These are phyloP conservation scores for Semibalanus balanoides DNA, from an alignment of 1,140 invertebrate species.

Conservation along the genomic window DNA sequence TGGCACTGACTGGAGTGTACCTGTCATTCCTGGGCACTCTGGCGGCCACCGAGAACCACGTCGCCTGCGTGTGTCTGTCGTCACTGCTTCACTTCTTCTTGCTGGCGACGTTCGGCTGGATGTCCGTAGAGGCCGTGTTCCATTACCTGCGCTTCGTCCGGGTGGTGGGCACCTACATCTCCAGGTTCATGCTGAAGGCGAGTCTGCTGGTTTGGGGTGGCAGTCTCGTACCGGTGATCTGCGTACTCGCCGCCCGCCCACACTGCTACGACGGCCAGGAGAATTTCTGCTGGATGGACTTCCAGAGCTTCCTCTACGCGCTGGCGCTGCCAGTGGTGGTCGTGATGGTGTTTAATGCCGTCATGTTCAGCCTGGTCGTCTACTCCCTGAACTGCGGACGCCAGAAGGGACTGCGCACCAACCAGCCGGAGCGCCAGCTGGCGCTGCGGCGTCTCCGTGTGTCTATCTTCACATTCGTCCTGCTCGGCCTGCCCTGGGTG, in stretches of 20 bases:
- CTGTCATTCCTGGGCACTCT: conserved; percentile 21
- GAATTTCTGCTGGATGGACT: conserved; percentile 31
- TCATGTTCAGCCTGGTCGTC: conserved; percentile 30
- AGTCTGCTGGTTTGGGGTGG: conserved; percentile 31
- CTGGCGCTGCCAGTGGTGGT: conserved; percentile 30
- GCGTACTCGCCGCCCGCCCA: conserved; percentile 18
- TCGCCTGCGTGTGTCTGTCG: conserved; percentile 24
- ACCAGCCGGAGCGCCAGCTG: conserved; percentile 27
- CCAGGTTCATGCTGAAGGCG: conserved; percentile 30
- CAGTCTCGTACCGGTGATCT: conserved; percentile 17
- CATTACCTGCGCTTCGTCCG: conserved; percentile 36
- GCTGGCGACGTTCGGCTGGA: conserved; percentile 34
- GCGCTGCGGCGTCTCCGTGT: conserved; percentile 30
- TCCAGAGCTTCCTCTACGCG: conserved; percentile 30
- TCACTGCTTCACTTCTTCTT: conserved; percentile 34
- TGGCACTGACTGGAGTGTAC: conserved; percentile 21
- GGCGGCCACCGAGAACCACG: conserved; percentile 15
- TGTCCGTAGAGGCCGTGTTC: conserved; percentile 34
- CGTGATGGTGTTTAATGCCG: conserved; percentile 30
- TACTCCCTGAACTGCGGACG: conserved; percentile 30
- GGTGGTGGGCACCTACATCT: conserved; percentile 33
- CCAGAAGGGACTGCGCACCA: conserved; percentile 25
- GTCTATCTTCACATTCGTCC: conserved; percentile 32
- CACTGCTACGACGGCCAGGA: not conserved
- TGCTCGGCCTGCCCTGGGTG: conserved; percentile 25